Evolutionary conservation across 2,797 vertebrate genomes (phyloP).

Genomic region (Danio aesculapii): DNA sequence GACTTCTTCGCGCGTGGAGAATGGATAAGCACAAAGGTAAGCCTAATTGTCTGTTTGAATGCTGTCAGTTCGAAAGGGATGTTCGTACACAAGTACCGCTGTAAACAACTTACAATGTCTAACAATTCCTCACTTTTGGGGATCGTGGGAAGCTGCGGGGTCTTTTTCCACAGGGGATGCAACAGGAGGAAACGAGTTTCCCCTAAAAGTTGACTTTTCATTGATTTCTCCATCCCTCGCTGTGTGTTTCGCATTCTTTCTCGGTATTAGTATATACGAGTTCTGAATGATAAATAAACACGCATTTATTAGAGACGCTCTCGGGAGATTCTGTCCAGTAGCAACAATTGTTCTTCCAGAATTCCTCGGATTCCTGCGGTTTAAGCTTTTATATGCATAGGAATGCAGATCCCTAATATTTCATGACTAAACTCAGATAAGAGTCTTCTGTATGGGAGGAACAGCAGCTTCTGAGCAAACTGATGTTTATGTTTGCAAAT

Average conservation of each 20-base stretch:
- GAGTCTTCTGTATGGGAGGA: conserved; percentile 7
- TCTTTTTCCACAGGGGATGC: conserved; percentile 16
- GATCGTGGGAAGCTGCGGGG: conserved; percentile 18
- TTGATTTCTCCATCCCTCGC: neutral
- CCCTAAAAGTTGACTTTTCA: conserved; percentile 22
- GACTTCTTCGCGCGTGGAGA: conserved; percentile 39
- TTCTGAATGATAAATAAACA: conserved; percentile 40
- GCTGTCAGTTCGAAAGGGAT: neutral
- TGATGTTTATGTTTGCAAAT: neutral
- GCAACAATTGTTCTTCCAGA: conserved; percentile 72
- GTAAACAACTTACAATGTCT: neutral
- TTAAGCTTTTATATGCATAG: conserved; percentile 69
- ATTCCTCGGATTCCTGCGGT: conserved; percentile 77
- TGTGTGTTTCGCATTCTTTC: conserved; percentile 1
- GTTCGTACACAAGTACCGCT: neutral
- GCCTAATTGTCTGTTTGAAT: conserved; percentile 22
- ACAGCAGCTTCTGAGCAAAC: conserved; percentile 16
- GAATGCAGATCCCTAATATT: conserved; percentile 67
- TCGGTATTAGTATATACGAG: neutral
- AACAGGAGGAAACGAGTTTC: conserved; percentile 19
- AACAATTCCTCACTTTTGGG: neutral
- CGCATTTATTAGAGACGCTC: conserved; percentile 59
- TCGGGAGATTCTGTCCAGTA: conserved; percentile 66
- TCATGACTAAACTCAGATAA: conserved; percentile 51
- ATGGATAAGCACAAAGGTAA: conserved; percentile 86